Conservation (phyloP, 2,888 invertebrate species). For the Pegoplata infirma region DNA sequence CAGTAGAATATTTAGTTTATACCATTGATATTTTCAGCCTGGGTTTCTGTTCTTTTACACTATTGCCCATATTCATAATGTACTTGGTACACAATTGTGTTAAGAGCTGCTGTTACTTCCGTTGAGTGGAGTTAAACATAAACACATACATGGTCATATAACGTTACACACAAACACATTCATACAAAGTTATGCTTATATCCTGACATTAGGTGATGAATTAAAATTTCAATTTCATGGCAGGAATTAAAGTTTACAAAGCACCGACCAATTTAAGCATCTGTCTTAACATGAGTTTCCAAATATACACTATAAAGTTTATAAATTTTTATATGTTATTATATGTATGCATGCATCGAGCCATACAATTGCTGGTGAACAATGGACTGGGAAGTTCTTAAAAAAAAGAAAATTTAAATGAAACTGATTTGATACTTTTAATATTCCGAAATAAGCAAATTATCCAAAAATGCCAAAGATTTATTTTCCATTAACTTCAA, state of each 20-base stretch:
- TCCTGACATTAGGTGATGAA: conserved; percentile 62
- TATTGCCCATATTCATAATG: conserved; percentile 11
- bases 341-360: background rate
- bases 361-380: background rate
- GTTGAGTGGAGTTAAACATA: conserved; percentile 27
- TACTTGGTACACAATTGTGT: background rate
- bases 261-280: conserved; percentile 57
- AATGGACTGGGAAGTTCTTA: no score
- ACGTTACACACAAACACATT: background rate
- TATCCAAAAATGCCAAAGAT: no score
- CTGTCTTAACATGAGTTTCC: conserved; percentile 49
- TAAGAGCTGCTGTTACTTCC: conserved; percentile 59
- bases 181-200: conserved; percentile 54
- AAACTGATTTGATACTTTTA: no score
- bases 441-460: no score
- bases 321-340: background rate
- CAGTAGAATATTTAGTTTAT: no score
- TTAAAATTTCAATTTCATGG: conserved; percentile 63
- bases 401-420: no score
- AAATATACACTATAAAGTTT: background rate
- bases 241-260: conserved; percentile 60
- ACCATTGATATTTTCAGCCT: no score
- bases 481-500: no score
- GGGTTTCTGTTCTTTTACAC: no score
- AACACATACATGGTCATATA: background rate